Base-by-base conservation (phyloP, 2,888 invertebrate genomes). In the Heliconius ethilla region DNA sequence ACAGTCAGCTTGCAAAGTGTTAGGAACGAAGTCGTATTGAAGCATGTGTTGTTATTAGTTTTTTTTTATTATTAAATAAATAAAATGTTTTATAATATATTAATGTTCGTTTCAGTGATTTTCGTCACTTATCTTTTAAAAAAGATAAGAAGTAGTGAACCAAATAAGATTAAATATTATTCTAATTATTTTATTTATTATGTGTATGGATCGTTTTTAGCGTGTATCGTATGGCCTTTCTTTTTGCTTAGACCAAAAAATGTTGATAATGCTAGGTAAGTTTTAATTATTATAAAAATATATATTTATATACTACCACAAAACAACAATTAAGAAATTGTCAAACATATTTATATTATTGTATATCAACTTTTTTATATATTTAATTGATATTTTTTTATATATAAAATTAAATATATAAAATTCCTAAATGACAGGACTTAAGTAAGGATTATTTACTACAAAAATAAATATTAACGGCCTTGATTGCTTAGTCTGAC, bases 211-310 rank as follows among this genome's bases (percentile, higher is more conserved):
- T 86, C 86, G 0, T 3, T 86, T 0, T 15, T 88, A 4, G 78
- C 89, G 0, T 84, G 82, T 72, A 78, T 90, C 3, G 80, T 90
- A 51, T 90, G 88, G 88, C 92, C 92, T 1, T 82, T 85, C n/a
- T 92, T 90, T 80, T 83, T 92, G 70, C 78, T 92, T 0, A 86
- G 85, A 5, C 91, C 92, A 3, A 89, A 83, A 82, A 87, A 89
- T 83, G 90, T 93, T 13, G 88, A 84, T 75, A 95, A 95, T 84
- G 84, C 90, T 27, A 87, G 87, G 95, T 95, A 86, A 92, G 93
- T 93, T 76, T 51, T n/a, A 9, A 27, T 66, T 59, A 55, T 51
- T 65, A 29, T 33, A n/a, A 33, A 51, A 51, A 51, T 18, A 51
- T 6, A 18, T 18, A 51, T 15, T 13, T 45, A 45, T 45, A 40